Base-by-base conservation (phyloP, 2,113 vertebrate species). In the Pseudorectes ferrugineus region DNA sequence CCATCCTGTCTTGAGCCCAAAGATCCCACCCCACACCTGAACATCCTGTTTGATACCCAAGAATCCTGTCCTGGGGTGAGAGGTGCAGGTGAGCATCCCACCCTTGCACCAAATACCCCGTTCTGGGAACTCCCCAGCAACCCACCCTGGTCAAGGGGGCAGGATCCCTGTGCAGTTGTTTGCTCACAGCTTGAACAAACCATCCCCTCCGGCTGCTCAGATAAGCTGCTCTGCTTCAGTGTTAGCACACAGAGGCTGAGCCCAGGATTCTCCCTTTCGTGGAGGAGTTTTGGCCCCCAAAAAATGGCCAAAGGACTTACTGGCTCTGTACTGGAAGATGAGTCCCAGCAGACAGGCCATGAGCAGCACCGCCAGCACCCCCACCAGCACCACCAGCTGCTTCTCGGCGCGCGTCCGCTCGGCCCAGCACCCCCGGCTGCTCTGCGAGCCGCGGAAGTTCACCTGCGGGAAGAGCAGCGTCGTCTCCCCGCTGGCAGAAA, bases 311-410 rank as follows among this genome's bases (percentile, higher is more conserved):
- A 40, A 76, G 48, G 11, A 98, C 99, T 99, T 97, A 99, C 99
- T 96, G 88, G 97, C 96, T 93, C 70, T 97, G 97, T 99, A 99
- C 97, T 99, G 99, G 84, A 99, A 70, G 35, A 98, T 92, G 36
- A 99, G 96, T 0, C 97, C 97, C 61, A 98, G 94, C 80, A 99
- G 74, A 45, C 98, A 98, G 6, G 98, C 95, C 19, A 98, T 89
- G 51, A 99, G 90, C 51, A 98, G 96, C 1, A 95, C 71, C 0
- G 73, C 97, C 75, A 99, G 94, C 17, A 98, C 23, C 2, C 88
- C 98, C 89, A 98, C 96, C 65, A 98, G 36, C 23, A 98, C 89
- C 88, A 98, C 57, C 20, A 99, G 98, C 85, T 93, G 97, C 95
- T 97, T 98, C 98, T 99, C 99, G 0, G 89, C 12, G 1, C 52